Evolutionary conservation across 2,797 vertebrate species (phyloP), one percentile per base, ranked within the genome.

Genomic region (Hemibagrus guttatus): DNA sequence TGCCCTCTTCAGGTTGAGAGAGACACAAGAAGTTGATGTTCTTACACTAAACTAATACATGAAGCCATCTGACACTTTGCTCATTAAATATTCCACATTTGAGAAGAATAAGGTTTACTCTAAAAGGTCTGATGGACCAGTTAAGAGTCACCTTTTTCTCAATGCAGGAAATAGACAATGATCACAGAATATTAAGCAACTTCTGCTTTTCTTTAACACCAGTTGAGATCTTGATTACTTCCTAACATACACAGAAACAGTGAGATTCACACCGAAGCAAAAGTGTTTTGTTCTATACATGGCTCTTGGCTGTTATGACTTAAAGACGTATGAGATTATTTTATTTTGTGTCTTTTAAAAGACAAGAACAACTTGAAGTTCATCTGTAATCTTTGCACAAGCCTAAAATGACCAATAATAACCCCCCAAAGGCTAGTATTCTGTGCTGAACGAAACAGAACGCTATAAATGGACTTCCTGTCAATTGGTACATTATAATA

Each of bases 1-100:
- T 92, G 92, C 94, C 94, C 91, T 94, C 94, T 95, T 89, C 93
- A 93, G 93, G 93, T 92, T 89, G 90, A 5, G n/a, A 19, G 1
- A 52, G 35, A 49, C 0, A 80, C 54, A 80, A 12, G 54, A 79
- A 6, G 31, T 61, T 42, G 6, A 61, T 12, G 61, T 28, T 81
- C 17, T 39, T 66, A 8, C 26, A 81, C 7, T 52, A 6, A 49
- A 66, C 39, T 46, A 17, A 16, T n/a, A 7, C 8, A 58, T 28
- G 14, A n/a, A 58, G 19, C 76, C 56, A 78, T 23, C 23, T 58
- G 58, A 26, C 78, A 61, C 0, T 7, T 81, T 63, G 21, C 35
- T 61, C 6, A 4, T 61, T 9, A 61, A 54, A 52, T 46, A 19
- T 49, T 12, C 21, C 6, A 28, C 4, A 66, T 13, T 12, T 21